These are phyloP conservation scores for Spisula subtruncata DNA, from an alignment of 2,888 invertebrate species.

Conservation along the genomic window DNA sequence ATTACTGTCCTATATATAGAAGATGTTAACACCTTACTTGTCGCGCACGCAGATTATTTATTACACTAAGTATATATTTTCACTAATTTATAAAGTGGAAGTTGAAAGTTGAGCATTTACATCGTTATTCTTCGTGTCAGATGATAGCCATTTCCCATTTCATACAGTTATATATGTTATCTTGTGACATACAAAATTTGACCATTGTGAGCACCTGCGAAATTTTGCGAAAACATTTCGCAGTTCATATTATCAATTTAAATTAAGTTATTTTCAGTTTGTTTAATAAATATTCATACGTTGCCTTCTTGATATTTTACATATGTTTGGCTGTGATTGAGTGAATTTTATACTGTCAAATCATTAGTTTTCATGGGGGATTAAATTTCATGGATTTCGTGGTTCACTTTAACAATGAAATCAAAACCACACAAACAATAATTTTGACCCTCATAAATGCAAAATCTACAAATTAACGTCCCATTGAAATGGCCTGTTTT, in stretches of 20 bases:
- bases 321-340: neutral
- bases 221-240: neutral
- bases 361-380: neutral
- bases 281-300: neutral
- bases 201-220: neutral
- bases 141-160: neutral
- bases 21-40: neutral
- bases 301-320: neutral
- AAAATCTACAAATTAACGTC: too few species aligned
- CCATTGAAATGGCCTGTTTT: too few species aligned
- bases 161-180: neutral
- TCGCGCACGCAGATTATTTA: neutral
- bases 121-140: slow-evolving; percentile 1
- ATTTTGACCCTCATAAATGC: too few species aligned
- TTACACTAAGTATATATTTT: neutral
- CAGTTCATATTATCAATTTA: neutral
- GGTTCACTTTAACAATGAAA: too few species aligned
- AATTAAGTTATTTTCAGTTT: neutral
- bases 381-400: too few species aligned
- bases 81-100: neutral
- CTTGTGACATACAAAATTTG: neutral
- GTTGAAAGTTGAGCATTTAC: slow-evolving; percentile 2
- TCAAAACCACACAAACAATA: too few species aligned
- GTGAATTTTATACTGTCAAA: neutral
- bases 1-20: too few species aligned